Conservation (phyloP, 1,140 invertebrate genomes). For the Diorhabda elongata region DNA sequence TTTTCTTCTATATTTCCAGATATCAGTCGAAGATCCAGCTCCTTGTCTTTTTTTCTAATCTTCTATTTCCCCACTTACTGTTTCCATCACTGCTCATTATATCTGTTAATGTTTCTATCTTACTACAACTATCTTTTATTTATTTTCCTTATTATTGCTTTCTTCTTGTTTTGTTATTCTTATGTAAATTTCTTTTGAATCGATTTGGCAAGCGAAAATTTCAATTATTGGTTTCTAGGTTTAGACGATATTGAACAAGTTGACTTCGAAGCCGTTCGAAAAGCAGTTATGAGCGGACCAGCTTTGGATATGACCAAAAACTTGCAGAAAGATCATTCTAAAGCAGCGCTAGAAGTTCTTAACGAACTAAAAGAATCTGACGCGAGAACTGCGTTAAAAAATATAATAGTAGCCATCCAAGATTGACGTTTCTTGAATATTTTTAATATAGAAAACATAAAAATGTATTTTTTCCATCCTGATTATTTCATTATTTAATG, state of each 20-base stretch:
- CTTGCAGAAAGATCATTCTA: slow-evolving; percentile 72
- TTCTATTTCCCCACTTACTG: too few species aligned
- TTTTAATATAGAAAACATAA: too few species aligned
- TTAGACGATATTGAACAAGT: slow-evolving; percentile 68
- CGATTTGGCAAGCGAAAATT: not conserved
- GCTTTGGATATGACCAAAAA: slow-evolving; percentile 70
- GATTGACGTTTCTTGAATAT: slow-evolving; percentile 12
- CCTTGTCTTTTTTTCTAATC: too few species aligned
- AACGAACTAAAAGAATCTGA: slow-evolving; percentile 69
- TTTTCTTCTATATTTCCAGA: too few species aligned
- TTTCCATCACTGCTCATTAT: too few species aligned
- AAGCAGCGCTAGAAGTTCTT: slow-evolving; percentile 68
- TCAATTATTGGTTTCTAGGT: slow-evolving; percentile 34
- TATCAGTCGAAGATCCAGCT: too few species aligned
- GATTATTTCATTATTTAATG: too few species aligned
- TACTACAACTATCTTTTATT: too few species aligned
- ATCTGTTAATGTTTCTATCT: too few species aligned
- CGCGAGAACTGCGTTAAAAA: slow-evolving; percentile 68
- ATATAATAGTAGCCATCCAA: slow-evolving; percentile 78
- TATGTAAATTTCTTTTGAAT: not conserved
- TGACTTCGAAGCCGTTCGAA: slow-evolving; percentile 63
- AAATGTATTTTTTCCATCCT: too few species aligned
- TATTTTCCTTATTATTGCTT: too few species aligned
- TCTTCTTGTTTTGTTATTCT: not conserved
- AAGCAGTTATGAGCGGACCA: slow-evolving; percentile 54